These are phyloP conservation scores for Alethe diademata DNA, from an alignment of 2,113 vertebrate species.

Conservation along the genomic window DNA sequence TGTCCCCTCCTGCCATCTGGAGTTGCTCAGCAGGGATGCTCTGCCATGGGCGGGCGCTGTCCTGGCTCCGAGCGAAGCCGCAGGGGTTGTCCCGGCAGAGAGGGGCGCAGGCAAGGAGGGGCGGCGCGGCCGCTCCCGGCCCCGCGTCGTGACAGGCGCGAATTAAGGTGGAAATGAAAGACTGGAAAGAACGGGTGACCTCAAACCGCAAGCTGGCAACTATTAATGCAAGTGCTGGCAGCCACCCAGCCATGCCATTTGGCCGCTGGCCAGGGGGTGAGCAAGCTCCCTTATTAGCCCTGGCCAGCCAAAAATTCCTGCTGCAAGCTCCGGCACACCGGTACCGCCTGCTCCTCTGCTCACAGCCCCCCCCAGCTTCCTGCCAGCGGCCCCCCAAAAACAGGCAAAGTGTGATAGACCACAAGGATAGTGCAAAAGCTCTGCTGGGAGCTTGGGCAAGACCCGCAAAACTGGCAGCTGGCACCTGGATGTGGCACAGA, in stretches of 20 bases:
- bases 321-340: not conserved
- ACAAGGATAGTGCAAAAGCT: fast-evolving
- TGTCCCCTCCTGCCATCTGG: not conserved
- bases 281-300: not conserved
- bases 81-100: fast-evolving
- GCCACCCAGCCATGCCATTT: conserved; percentile 36
- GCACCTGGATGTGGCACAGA: not conserved
- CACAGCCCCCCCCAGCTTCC: fast-evolving
- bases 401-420: not conserved
- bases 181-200: conserved; percentile 46
- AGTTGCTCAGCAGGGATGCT: fast-evolving
- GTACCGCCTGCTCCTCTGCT: fast-evolving
- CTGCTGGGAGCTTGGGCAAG: not conserved
- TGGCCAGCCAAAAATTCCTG: not conserved
- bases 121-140: not conserved
- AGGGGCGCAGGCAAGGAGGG: not conserved
- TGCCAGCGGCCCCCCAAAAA: fast-evolving
- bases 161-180: conserved; percentile 15
- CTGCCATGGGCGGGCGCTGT: fast-evolving
- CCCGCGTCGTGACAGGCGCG: not conserved
- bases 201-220: conserved; percentile 33
- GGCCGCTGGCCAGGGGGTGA: not conserved
- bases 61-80: fast-evolving
- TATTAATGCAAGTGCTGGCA: not conserved
- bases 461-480: fast-evolving